A percentile compares a stretch with the other conserved stretches of the same genome.
phyloP scores from a whole-genome alignment of 2,797 vertebrate genomes.

The Muscicapa comitata region DNA sequence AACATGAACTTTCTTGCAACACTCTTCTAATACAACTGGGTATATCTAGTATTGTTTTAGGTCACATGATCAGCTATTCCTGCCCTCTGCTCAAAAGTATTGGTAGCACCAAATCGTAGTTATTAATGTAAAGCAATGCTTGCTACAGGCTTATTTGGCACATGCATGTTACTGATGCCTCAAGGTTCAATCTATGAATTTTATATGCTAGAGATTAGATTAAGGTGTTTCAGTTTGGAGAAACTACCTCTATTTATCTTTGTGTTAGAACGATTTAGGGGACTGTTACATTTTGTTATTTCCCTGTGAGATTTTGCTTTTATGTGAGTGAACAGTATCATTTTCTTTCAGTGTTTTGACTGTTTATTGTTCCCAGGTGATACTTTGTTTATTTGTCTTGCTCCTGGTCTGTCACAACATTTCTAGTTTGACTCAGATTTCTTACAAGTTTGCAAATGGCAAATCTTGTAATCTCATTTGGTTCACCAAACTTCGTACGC shows the following conservation, averaged over 20 bases:
- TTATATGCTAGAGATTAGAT: neutral
- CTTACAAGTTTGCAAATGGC: neutral
- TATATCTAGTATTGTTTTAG: neutral
- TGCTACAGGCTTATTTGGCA: neutral
- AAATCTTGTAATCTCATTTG: constrained; percentile 6
- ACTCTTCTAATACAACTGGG: neutral
- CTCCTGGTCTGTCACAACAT: neutral
- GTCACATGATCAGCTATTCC: neutral
- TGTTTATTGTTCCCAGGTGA: neutral
- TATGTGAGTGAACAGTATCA: neutral
- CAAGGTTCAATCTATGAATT: neutral
- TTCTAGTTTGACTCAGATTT: neutral
- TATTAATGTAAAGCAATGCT: neutral
- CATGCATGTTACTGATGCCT: neutral
- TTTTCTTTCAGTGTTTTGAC: neutral
- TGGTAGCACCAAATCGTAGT: neutral
- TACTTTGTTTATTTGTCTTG: neutral
- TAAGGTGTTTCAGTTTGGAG: neutral
- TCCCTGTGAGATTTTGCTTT: neutral
- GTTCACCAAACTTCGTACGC: neutral
- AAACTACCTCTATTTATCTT: neutral
- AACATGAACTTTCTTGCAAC: neutral
- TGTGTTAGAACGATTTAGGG: neutral
- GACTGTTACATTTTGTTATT: neutral
- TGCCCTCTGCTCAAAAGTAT: neutral